Percentiles rank a stretch among this genome's conserved stretches.
These are phyloP conservation scores for Guaruba guarouba DNA, from an alignment of 2,113 vertebrate genomes.

Conservation along the genomic window DNA sequence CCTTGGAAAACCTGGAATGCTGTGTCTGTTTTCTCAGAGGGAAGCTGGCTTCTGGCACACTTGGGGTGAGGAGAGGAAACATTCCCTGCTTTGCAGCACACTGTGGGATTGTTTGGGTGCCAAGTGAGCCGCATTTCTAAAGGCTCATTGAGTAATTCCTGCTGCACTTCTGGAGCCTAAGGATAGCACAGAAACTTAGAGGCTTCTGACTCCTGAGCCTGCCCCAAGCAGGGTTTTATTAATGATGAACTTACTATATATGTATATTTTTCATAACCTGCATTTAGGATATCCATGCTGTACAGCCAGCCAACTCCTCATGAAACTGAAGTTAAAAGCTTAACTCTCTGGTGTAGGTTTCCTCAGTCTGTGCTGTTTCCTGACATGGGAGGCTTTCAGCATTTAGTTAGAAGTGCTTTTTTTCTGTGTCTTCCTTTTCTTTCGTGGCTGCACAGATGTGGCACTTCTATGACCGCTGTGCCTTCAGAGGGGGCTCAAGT, in stretches of 20 bases:
- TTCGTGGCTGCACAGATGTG: neutral
- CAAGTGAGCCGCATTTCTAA: neutral
- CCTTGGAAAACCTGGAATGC: neutral
- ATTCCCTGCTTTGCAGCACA: neutral
- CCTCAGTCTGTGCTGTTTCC: neutral
- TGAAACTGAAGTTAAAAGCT: neutral
- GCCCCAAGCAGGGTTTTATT: neutral
- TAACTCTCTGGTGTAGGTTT: neutral
- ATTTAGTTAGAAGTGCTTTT: neutral
- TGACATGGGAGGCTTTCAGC: neutral
- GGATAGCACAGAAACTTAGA: neutral
- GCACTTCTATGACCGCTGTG: neutral
- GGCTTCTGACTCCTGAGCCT: neutral
- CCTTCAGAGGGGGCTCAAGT: neutral
- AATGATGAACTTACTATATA: rapidly evolving
- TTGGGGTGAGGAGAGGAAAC: neutral
- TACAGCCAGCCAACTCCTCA: neutral
- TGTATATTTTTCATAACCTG: neutral
- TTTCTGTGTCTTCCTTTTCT: neutral
- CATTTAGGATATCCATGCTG: neutral
- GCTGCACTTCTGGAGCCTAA: neutral
- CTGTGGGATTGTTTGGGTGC: neutral
- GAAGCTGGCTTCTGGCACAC: neutral
- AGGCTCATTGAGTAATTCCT: neutral
- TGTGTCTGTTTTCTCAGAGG: neutral